Conservation (phyloP, 2,113 vertebrate genomes). For the Bufo gargarizans region DNA sequence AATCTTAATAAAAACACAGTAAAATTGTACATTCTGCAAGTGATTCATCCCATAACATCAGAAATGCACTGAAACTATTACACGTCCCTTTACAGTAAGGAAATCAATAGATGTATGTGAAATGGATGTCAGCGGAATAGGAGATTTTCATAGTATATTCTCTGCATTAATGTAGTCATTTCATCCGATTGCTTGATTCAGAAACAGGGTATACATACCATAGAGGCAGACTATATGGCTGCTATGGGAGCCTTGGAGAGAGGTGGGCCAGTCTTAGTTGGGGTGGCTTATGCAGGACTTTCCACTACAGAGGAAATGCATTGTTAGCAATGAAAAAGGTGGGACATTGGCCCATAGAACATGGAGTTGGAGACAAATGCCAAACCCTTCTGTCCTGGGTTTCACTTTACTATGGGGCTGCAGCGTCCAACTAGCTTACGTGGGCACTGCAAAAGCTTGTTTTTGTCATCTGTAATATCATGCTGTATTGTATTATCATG, state of each 20-base stretch:
- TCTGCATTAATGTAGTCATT: not conserved
- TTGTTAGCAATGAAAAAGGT: too few species aligned
- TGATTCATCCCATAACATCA: constrained; percentile 30
- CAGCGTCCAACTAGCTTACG: too few species aligned
- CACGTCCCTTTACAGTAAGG: constrained; percentile 30
- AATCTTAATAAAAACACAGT: not conserved
- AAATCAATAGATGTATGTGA: constrained; percentile 45
- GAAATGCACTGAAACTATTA: constrained; percentile 31
- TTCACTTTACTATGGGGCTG: too few species aligned
- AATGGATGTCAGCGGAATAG: constrained; percentile 18
- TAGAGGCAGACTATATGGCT: not conserved
- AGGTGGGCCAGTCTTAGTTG: not conserved
- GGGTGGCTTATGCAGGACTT: not conserved
- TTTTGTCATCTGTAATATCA: too few species aligned
- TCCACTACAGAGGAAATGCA: too few species aligned
- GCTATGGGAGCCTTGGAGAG: not conserved
- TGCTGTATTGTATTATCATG: too few species aligned
- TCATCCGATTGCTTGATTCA: not conserved
- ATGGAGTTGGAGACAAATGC: too few species aligned
- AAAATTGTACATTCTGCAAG: not conserved
- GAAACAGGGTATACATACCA: not conserved
- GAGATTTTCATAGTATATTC: not conserved
- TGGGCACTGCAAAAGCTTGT: too few species aligned
- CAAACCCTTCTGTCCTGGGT: too few species aligned
- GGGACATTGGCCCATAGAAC: too few species aligned